Evolutionary conservation across 2,888 invertebrate genomes (phyloP).

Genomic region (Microdon myrmicae): DNA sequence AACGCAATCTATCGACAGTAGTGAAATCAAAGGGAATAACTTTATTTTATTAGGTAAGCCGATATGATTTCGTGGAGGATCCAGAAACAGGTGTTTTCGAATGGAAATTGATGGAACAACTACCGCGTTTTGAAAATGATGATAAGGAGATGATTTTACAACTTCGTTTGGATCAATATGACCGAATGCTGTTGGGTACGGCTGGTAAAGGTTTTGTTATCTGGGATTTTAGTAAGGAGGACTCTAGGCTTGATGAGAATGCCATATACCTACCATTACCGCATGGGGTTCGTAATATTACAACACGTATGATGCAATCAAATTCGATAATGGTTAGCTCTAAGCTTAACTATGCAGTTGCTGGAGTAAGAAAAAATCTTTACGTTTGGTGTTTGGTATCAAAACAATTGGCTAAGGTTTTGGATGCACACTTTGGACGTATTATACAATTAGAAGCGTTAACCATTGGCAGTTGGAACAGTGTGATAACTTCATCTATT

Average conservation of each 20-base stretch:
- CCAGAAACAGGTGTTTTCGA: constrained; percentile 53
- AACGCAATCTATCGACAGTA: not conserved
- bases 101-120: constrained; percentile 74
- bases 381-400: constrained; percentile 93
- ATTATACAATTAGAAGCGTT: constrained; percentile 92
- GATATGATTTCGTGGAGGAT: constrained; percentile 58
- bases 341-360: constrained; percentile 90
- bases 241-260: constrained; percentile 66
- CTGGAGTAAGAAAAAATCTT: constrained; percentile 93
- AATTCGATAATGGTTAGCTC: constrained; percentile 94
- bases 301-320: constrained; percentile 88
- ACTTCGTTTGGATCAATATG: constrained; percentile 83
- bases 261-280: constrained; percentile 79
- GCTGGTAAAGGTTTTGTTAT: constrained; percentile 86
- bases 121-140: constrained; percentile 77
- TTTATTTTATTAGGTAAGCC: constrained; percentile 54
- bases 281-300: constrained; percentile 92
- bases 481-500: constrained; percentile 95
- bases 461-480: constrained; percentile 90
- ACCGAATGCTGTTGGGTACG: constrained; percentile 83
- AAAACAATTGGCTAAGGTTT: constrained; percentile 84
- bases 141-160: constrained; percentile 81
- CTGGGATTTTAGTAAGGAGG: constrained; percentile 76
- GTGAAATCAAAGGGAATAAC: not conserved
- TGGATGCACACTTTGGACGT: constrained; percentile 97